Base-by-base conservation (phyloP, 2,113 vertebrate species). In the Phycodurus eques region DNA sequence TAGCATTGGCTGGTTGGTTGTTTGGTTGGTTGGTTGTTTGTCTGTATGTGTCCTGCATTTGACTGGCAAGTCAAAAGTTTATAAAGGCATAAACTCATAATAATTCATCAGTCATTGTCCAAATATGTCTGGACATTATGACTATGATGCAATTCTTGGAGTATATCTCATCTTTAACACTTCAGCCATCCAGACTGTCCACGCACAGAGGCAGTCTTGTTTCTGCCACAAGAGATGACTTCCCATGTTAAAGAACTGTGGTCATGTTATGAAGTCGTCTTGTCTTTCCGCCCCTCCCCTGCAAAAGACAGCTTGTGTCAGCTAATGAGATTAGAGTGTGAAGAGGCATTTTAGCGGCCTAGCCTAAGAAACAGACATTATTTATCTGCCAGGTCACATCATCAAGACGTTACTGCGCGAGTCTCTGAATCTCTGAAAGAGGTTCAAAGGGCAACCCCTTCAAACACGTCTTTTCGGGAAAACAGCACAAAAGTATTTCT, bases 271-370 rank as follows among this genome's bases (percentile, higher is more conserved):
- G 72, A 76, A 74, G 80, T 79, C 73, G 68, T 77, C 77, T 79
- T 74, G 72, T 57, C 56, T 47, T 59, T 79, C 80, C 82, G 63
- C 77, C 42, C n/a, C 43, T 71, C 80, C 74, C 74, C 70, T 70
- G 47, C 80, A 78, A 86, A 91, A 88, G 83, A 83, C 90, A 90
- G 89, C 89, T 90, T 90, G 83, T 80, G 75, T 79, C 74, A 27
- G 84, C 75, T 93, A 92, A 93, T 91, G 83, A 88, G 91, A 93
- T 93, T 93, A 90, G 68, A 80, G 78, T 44, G 70, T 83, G 65
- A 80, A 84, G 88, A 89, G 83, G 86, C 83, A 82, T 89, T 85
- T 93, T 92, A 90, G 85, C 35, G 76, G 86, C 88, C 88, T 83
- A 82, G 77, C 68, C 84, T 79, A 80, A 87, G 88, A 84, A 85